Evolutionary conservation across 2,888 invertebrate species (phyloP).

Genomic region (Drosophila antonietae): DNA sequence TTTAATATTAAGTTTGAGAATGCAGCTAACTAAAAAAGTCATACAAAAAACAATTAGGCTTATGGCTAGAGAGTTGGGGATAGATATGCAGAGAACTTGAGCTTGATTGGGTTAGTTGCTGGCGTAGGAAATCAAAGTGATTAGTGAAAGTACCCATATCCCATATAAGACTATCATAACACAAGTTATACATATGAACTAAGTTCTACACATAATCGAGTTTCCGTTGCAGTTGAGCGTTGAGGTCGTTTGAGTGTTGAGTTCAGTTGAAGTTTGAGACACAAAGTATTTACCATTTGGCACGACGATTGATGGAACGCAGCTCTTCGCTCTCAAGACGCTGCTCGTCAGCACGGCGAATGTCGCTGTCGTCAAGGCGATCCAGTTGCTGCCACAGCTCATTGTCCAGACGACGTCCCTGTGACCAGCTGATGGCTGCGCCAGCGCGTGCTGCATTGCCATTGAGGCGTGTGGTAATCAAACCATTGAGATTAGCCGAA

Average conservation of each 20-base stretch:
- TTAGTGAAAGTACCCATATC: constrained; percentile 45
- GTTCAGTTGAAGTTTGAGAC: constrained; percentile 50
- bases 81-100: constrained; percentile 24
- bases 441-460: constrained; percentile 57
- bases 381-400: constrained; percentile 69
- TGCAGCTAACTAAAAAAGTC: constrained; percentile 61
- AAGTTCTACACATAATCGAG: constrained; percentile 54
- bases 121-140: constrained; percentile 30
- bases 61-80: constrained; percentile 52
- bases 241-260: constrained; percentile 53
- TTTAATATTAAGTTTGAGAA: constrained; percentile 42
- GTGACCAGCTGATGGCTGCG: constrained; percentile 61
- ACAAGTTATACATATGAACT: constrained; percentile 29
- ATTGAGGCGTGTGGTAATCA: constrained; percentile 62
- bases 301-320: constrained; percentile 51
- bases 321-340: constrained; percentile 47
- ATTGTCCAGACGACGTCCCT: constrained; percentile 59
- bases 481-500: constrained; percentile 61
- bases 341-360: constrained; percentile 27
- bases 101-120: constrained; percentile 52
- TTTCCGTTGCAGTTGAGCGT: constrained; percentile 42
- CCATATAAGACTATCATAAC: constrained; percentile 48
- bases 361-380: constrained; percentile 55
- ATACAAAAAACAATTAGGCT: constrained; percentile 60
- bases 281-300: constrained; percentile 53